phyloP scores from a whole-genome alignment of 2,113 vertebrate genomes.

The Psammodynastes pulverulentus region DNA sequence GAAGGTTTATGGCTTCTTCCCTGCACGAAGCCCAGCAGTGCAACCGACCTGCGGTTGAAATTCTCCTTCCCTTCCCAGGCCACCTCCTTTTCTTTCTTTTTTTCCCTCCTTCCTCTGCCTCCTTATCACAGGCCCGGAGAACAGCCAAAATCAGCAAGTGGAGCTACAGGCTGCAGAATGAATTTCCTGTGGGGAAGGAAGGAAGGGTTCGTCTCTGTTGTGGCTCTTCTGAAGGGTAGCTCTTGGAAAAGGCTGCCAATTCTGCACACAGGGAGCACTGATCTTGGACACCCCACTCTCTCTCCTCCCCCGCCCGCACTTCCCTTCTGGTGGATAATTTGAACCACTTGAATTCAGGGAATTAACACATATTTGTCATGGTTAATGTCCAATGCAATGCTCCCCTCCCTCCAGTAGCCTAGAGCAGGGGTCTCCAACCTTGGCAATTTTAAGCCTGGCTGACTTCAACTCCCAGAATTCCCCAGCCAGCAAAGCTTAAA shows the following conservation, averaged over 20 bases:
- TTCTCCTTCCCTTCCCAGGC: not conserved
- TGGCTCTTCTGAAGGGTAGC: not conserved
- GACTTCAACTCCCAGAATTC: too few species aligned
- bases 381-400: not conserved
- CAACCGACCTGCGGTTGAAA: not conserved
- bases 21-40: not conserved
- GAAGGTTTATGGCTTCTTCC: not conserved
- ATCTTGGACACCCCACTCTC: not conserved
- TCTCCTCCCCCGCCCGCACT: too few species aligned
- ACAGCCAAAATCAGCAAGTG: conserved; percentile 27
- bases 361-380: not conserved
- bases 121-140: conserved; percentile 1
- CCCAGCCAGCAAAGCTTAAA: too few species aligned
- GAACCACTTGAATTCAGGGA: not conserved
- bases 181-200: conserved; percentile 27
- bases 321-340: not conserved
- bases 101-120: not conserved
- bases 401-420: not conserved
- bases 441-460: too few species aligned
- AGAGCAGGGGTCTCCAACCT: too few species aligned
- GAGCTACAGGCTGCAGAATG: not conserved
- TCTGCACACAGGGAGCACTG: not conserved
- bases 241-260: not conserved
- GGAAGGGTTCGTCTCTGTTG: conserved; percentile 11
- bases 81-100: fast-evolving